These are phyloP conservation scores for Lasiommata megera DNA, from an alignment of 2,888 invertebrate genomes.

Conservation along the genomic window DNA sequence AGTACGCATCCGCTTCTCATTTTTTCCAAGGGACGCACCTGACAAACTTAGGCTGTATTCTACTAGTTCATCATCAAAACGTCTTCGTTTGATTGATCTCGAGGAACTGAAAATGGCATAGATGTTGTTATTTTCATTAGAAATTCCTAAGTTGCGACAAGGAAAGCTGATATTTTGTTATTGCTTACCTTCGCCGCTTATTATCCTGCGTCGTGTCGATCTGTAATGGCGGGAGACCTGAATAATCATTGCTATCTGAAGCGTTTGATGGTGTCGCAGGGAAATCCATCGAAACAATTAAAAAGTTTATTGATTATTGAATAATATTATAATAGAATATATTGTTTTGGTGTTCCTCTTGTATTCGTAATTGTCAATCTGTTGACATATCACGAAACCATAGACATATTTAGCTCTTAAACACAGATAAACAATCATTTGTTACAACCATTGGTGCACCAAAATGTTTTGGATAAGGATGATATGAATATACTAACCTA, in stretches of 20 bases:
- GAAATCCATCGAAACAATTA: slow-evolving; percentile 57
- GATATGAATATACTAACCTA: too few species aligned
- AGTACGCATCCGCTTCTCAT: slow-evolving; percentile 70
- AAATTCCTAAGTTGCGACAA: not conserved
- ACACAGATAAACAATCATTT: too few species aligned
- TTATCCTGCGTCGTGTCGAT: slow-evolving; percentile 64
- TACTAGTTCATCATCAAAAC: slow-evolving; percentile 98
- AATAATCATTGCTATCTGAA: slow-evolving; percentile 69
- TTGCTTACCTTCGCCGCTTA: slow-evolving; percentile 70
- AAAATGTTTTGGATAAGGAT: too few species aligned
- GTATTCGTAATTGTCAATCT: too few species aligned
- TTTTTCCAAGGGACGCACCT: slow-evolving; percentile 74
- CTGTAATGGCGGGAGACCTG: slow-evolving; percentile 53
- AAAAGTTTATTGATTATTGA: not conserved
- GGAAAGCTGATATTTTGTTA: not conserved
- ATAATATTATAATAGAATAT: not conserved
- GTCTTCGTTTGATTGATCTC: slow-evolving; percentile 95
- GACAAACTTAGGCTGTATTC: slow-evolving; percentile 91
- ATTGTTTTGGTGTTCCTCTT: not conserved
- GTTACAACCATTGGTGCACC: too few species aligned
- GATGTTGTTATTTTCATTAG: not conserved
- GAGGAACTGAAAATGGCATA: slow-evolving; percentile 87
- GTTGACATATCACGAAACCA: too few species aligned
- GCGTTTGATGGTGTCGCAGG: slow-evolving; percentile 66
- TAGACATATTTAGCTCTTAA: too few species aligned